phyloP scores from a whole-genome alignment of 1,140 invertebrate genomes.

The Scaptodrosophila lebanonensis region DNA sequence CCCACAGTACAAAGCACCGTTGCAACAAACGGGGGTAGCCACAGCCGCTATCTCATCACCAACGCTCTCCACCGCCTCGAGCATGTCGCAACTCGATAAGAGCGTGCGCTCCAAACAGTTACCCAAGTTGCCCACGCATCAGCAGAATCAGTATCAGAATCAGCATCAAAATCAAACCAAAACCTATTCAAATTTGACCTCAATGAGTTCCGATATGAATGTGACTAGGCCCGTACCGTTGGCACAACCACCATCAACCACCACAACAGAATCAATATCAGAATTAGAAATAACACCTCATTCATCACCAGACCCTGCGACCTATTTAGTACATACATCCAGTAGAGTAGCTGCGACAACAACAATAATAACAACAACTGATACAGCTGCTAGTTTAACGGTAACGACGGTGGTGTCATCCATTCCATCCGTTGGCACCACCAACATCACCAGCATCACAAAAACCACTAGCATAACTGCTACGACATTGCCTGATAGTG shows the following conservation, averaged over 20 bases:
- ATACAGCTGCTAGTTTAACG: too few relatives aligned
- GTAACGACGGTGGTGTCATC: too few relatives aligned
- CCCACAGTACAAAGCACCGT: slow-evolving; percentile 34
- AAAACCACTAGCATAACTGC: too few relatives aligned
- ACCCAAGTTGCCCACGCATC: slow-evolving; percentile 46
- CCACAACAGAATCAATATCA: too few relatives aligned
- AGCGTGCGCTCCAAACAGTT: slow-evolving; percentile 50
- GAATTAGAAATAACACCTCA: too few relatives aligned
- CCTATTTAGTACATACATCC: too few relatives aligned
- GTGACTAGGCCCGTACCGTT: not conserved
- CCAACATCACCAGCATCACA: not conserved
- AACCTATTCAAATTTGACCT: not conserved
- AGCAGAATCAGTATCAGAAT: too few relatives aligned
- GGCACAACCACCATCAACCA: not conserved
- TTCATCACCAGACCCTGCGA: not conserved
- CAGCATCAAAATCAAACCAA: too few relatives aligned
- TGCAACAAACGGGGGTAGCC: not conserved
- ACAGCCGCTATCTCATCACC: slow-evolving; percentile 7
- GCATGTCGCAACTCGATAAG: slow-evolving; percentile 19
- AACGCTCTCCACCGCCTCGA: slow-evolving; percentile 1
- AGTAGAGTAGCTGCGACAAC: too few relatives aligned
- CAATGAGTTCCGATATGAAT: slow-evolving; percentile 15
- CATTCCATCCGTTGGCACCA: slow-evolving; percentile 1
- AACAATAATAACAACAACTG: too few relatives aligned
- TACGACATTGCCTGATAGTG: not conserved